Evolutionary conservation across 2,797 vertebrate species (phyloP), one percentile per base, ranked within the genome.

Genomic region (Labeo calbasu): DNA sequence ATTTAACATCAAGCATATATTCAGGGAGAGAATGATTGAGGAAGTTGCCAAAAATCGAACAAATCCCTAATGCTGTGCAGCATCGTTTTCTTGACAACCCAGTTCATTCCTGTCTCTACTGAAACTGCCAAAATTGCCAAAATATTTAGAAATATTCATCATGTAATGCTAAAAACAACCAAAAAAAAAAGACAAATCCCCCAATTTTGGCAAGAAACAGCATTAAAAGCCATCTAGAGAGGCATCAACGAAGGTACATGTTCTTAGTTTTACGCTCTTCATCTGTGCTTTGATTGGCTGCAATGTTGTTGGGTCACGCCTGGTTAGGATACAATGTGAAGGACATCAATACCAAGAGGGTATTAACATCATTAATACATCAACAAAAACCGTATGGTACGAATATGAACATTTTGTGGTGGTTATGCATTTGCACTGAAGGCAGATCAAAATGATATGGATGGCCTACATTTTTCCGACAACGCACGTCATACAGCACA

Each of bases 221-320:
- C 5, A n/a, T 48, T 55, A 75, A 36, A 72, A 75, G 21, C 71
- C 28, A 32, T 32, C 1, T 36, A 2, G 12, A 36, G 12, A 75
- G 13, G 12, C 19, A n/a, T 55, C 51, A n/a, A 15, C 3, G 43
- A 71, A 48, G 13, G 43, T 15, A 15, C 43, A 71, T 36, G 51
- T 40, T 68, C 65, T 55, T 4, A 36, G 28, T 55, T 55, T 75
- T 55, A n/a, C 1, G 12, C 28, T 40, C 72, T 69, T 21, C 11
- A 43, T n/a, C 66, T 57, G 28, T 15, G 6, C 19, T 76, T 28
- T 76, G 19, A 76, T 57, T 76, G 72, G 72, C 72, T 76, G 51
- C 55, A 53, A 21, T 57, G 72, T 12, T 36, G 63, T 66, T 68
- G 65, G 19, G 65, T 57, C 3, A 6, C 72, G 40, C 51, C 72